Base-by-base conservation (phyloP, 2,888 invertebrate genomes). In the Parelbella ahira region DNA sequence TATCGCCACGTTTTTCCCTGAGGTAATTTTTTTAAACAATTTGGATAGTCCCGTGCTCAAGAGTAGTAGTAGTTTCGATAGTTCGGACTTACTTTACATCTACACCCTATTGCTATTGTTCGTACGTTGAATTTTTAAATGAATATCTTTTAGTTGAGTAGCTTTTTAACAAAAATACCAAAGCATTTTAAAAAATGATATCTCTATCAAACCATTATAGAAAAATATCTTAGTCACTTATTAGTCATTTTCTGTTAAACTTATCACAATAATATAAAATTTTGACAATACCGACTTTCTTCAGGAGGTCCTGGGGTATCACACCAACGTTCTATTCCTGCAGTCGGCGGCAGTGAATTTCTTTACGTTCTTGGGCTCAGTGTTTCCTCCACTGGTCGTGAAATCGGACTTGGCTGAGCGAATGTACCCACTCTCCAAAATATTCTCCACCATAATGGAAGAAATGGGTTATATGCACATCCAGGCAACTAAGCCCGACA, bases 401-500 rank as follows among this genome's bases (percentile, higher is more conserved):
- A 81, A 79, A 0, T 68, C 78, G 0, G 82, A 89, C 37, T 54
- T 89, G 13, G 55, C 76, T 9, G 65, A 79, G 2, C 84, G 71
- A 28, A 60, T 90, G 58, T 91, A 89, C 50, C 91, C 91, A 0
- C 28, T 89, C 0, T 47, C 54, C 0, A 54, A 76, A 0, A 63
- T 73, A 7, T 20, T 70, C 0, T 18, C 48, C 2, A 50, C 45
- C 0, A 1, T 73, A 0, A 0, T 88, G 0, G 73, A 84, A 42
- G 83, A 81, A 42, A 49, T 65, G 0, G 88, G 80, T 12, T 70
- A 79, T 49, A 45, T 69, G 44, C 70, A 79, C 37, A 59, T 93
- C 12, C 93, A 93, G 56, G 90, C 91, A 1, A 93, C 93, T 0
- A 93, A 93, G 59, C 93, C 94, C 0, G 93, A 94, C 56, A 93